These are phyloP conservation scores for Coptodon rendalli DNA, from an alignment of 2,113 vertebrate genomes.

Conservation along the genomic window DNA sequence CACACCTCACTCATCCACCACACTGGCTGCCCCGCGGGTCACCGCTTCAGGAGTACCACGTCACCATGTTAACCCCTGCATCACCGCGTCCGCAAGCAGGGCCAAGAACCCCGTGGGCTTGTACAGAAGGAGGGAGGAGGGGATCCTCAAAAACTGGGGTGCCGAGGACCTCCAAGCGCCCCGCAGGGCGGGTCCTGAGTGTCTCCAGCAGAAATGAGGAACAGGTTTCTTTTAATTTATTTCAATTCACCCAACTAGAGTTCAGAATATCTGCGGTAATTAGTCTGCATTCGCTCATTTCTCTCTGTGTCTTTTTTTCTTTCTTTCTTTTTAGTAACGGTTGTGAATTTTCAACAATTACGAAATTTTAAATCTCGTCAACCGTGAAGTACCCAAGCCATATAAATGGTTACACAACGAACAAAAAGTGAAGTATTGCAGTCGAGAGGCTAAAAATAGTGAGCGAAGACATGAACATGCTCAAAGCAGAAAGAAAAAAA, in stretches of 20 bases:
- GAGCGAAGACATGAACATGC: background rate
- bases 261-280: slow-evolving; percentile 11
- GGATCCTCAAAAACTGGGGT: background rate
- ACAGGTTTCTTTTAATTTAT: slow-evolving; percentile 40
- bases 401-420: background rate
- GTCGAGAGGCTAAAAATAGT: background rate
- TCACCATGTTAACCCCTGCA: slow-evolving; percentile 71
- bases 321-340: background rate
- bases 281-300: background rate
- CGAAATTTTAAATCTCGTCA: background rate
- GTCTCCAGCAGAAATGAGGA: slow-evolving; percentile 31
- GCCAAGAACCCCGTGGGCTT: background rate
- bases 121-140: background rate
- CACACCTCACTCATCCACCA: background rate
- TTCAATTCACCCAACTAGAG: background rate
- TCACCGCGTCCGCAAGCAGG: slow-evolving; percentile 8
- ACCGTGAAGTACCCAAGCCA: background rate
- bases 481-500: background rate
- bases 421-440: background rate
- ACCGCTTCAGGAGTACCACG: slow-evolving; percentile 67
- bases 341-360: background rate
- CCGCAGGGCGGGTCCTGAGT: slow-evolving; percentile 15
- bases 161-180: slow-evolving; percentile 8
- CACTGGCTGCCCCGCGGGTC: slow-evolving; percentile 61
- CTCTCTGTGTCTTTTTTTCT: background rate